Conservation (phyloP, 2,888 invertebrate species). For the Mesorhabditis sp. region DNA sequence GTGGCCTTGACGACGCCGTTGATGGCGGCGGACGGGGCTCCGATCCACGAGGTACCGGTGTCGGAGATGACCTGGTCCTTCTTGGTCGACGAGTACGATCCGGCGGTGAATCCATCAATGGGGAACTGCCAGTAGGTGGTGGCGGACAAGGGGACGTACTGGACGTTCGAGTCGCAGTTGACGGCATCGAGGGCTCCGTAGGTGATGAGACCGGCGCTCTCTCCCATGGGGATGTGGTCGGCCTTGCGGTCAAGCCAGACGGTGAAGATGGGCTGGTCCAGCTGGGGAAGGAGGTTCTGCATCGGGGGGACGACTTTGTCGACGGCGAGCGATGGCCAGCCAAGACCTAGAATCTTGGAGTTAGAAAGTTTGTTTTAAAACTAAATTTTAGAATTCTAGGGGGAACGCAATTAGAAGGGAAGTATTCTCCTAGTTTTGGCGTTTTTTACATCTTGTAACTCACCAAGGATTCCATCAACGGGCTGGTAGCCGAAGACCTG, state of each 20-base stretch:
- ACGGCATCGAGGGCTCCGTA: constrained; percentile 46
- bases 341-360: constrained; percentile 30
- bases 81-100: constrained; percentile 30
- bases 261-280: constrained; percentile 75
- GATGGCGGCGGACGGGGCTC: constrained; percentile 24
- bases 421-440: not conserved
- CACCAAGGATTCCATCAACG: constrained; percentile 45
- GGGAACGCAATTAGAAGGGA: too few species aligned
- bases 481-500: constrained; percentile 50
- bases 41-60: constrained; percentile 49
- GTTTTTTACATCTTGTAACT: not conserved
- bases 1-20: constrained; percentile 27
- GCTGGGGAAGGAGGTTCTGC: constrained; percentile 81
- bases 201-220: constrained; percentile 46
- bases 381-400: too few species aligned
- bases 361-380: too few species aligned
- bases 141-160: constrained; percentile 45
- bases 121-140: constrained; percentile 53
- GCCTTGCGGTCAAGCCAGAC: constrained; percentile 74
- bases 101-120: constrained; percentile 36
- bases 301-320: constrained; percentile 87
- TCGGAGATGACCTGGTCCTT: constrained; percentile 44
- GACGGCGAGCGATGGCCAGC: constrained; percentile 69
- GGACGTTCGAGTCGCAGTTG: constrained; percentile 42
- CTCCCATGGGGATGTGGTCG: constrained; percentile 24